Evolutionary conservation across 2,113 vertebrate species (phyloP).

Genomic region (Leptosomus discolor): DNA sequence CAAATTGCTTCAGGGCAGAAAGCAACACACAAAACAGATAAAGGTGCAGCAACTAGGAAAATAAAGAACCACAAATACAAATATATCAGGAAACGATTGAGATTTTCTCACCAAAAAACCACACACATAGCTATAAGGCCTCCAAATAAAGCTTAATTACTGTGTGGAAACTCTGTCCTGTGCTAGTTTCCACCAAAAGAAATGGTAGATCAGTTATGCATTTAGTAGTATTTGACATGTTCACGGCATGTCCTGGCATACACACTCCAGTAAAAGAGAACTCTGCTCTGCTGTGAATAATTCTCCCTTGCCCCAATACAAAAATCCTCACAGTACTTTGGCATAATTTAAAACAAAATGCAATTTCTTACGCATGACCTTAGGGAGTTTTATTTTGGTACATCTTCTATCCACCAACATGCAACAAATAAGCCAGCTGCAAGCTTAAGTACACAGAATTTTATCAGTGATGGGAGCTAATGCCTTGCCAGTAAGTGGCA

Average conservation of each 20-base stretch:
- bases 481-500: background rate
- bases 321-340: background rate
- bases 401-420: background rate
- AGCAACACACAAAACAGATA: background rate
- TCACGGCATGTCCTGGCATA: background rate
- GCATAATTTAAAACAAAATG: background rate
- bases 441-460: background rate
- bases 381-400: background rate
- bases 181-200: background rate
- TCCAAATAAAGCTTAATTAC: background rate
- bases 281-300: background rate
- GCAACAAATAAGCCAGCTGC: background rate
- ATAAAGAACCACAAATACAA: background rate
- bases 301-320: background rate
- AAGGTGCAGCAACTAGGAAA: background rate
- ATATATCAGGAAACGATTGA: background rate
- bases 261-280: background rate
- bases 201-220: background rate
- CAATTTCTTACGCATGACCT: background rate
- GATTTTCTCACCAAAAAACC: background rate
- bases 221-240: background rate
- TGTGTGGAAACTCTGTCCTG: background rate
- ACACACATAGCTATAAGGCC: background rate
- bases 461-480: background rate
- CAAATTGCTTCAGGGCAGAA: background rate